Base-by-base conservation (phyloP, 2,113 vertebrate species). In the Strix aluco region DNA sequence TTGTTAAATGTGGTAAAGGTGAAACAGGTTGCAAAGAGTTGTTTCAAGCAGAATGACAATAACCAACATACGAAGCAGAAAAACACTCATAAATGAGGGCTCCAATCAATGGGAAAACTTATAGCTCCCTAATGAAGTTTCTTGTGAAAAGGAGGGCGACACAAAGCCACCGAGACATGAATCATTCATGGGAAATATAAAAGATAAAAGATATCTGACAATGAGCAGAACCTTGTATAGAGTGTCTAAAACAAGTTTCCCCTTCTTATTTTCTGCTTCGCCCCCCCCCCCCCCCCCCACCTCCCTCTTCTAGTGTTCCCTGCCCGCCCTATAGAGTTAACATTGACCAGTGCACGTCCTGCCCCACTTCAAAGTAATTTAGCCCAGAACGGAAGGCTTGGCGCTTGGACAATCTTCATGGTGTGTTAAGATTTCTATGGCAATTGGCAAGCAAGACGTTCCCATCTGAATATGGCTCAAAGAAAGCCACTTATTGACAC, bases 101-200 rank as follows among this genome's bases (percentile, higher is more conserved):
- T 96, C 90, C 95, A 91, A 95, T 98, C 98, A 98, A 98, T 98
- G 97, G 98, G 97, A 96, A 98, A 98, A 98, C 98, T 97, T 98
- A 98, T 96, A 98, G 98, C 98, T 99, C 98, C 98, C 98, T 98
- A 98, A 99, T 98, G 98, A 98, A 98, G 97, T 98, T 98, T 98
- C 98, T 97, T 96, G 98, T 99, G 98, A 99, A 99, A 99, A 97
- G 97, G 95, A 98, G 97, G 90, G 97, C 97, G 86, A 97, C 97
- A 99, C 99, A 99, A 98, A 99, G 98, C 98, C 98, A 98, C 97
- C 83, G 94, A 98, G 97, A 98, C 98, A 99, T 99, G 99, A 99
- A 99, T 99, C 99, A 99, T 99, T 99, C 99, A 99, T 99, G 99
- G 99, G 97, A 98, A 99, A 99, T 98, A 99, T 98, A 99, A 98